A percentile compares a stretch with the other conserved stretches of the same genome.
These are phyloP conservation scores for Hydrozoanthus gracilis DNA, from an alignment of 92 coral and sea anemone genomes.

Conservation along the genomic window DNA sequence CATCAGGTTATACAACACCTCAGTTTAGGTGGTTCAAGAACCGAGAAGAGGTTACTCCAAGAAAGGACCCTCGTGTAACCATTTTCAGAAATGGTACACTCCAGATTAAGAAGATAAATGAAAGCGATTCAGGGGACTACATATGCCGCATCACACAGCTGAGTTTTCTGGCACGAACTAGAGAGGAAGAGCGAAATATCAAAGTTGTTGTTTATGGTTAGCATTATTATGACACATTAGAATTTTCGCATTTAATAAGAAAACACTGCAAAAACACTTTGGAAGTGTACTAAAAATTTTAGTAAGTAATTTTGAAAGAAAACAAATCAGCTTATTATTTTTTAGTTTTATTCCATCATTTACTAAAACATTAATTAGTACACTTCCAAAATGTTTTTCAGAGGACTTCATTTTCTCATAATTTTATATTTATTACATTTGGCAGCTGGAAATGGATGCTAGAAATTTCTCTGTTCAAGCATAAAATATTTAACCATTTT, in stretches of 20 bases:
- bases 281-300: neutral
- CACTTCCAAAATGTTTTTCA: no score
- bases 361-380: no score
- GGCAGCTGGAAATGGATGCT: no score
- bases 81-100: conserved; percentile 72
- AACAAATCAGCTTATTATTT: no score
- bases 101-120: conserved; percentile 62
- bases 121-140: conserved; percentile 64
- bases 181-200: conserved; percentile 69
- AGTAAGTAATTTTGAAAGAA: neutral
- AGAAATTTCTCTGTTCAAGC: no score
- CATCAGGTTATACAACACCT: conserved; percentile 75
- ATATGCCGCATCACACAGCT: conserved; percentile 81
- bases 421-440: no score
- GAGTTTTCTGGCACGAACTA: conserved; percentile 54
- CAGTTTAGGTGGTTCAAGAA: conserved; percentile 76
- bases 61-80: conserved; percentile 54
- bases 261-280: no score
- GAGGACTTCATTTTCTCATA: no score
- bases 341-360: no score
- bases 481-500: no score
- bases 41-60: conserved; percentile 10
- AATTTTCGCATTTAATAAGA: neutral
- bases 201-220: conserved; percentile 71
- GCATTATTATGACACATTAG: neutral